Base-by-base conservation (phyloP, 2,888 invertebrate genomes). In the Sinhomidia bicolor region DNA sequence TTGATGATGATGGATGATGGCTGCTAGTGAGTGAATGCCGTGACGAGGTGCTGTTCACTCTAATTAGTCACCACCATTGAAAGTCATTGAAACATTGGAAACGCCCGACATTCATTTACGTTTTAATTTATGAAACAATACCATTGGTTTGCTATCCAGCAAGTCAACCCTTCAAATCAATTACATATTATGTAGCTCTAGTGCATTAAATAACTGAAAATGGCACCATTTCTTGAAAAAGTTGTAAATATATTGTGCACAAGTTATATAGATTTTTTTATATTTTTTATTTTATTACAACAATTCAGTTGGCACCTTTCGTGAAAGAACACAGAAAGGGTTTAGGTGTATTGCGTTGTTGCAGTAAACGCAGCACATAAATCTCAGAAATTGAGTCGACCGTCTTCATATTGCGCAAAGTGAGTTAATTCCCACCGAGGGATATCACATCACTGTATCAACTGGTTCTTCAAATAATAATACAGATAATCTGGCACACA, bases 381-480 rank as follows among this genome's bases (percentile, higher is more conserved):
- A 88, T 88, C 88, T 88, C 84, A 47, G 80, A 88, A 88, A 84
- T 84, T 88, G 88, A 84, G 84, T 84, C 78, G 47, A 83, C 84
- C 79, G 84, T 88, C 84, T 71, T 88, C 84, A 88, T 83, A 88
- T 88, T 84, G 88, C 80, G 68, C 84, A 79, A 88, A 84, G 88
- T 88, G 84, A 88, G 88, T 74, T 79, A 88, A 88, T 88, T 88
- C 88, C 88, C 84, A 80, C 3, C 71, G 74, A 71, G 84, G 88
- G 80, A 88, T 36, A 47, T n/a, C 79, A 71, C 51, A 32, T 26
- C 60, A 14, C 80, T 81, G 41, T 74, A 86, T 81, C 80, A 86
- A 71, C 54, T 78, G 32, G 78, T 54, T 47, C 74, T 32, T 23
- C 41, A 44, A 74, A 74, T 14, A 71, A 26, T 74, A n/a, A 20